Percentiles rank a stretch among this genome's conserved stretches.
Conservation (phyloP, 2,888 invertebrate genomes). For the Thyatira batis region DNA sequence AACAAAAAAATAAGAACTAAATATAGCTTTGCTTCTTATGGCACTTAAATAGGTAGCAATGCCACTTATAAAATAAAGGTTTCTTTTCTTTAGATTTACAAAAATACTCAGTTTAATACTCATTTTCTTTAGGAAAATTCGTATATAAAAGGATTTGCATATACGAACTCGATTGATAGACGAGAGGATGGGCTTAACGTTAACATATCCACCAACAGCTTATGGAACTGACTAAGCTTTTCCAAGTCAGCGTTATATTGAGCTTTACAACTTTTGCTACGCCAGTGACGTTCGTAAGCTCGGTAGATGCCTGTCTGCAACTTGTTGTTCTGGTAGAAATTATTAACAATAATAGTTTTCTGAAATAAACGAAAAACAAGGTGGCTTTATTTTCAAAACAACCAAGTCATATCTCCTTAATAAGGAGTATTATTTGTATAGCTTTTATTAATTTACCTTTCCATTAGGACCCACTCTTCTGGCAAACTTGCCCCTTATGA, state of each 20-base stretch:
- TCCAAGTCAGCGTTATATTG: conserved; percentile 18
- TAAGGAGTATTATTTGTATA: no score
- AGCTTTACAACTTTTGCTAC: background rate
- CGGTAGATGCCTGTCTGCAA: conserved; percentile 20
- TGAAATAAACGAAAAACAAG: no score
- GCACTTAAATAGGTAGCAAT: background rate
- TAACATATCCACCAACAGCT: conserved; percentile 52
- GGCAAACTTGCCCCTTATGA: conserved; percentile 33
- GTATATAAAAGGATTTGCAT: conserved; percentile 43
- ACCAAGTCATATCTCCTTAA: no score
- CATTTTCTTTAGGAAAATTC: no score
- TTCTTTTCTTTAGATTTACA: background rate
- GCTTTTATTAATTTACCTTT: conserved; percentile 30
- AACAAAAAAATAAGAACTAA: background rate
- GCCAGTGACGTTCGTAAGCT: conserved; percentile 30
- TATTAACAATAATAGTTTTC: conserved; percentile 14
- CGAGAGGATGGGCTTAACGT: conserved; percentile 43
- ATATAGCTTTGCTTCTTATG: background rate
- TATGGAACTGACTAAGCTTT: conserved; percentile 30
- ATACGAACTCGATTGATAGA: conserved; percentile 48
- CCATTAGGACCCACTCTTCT: conserved; percentile 15
- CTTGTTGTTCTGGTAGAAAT: conserved; percentile 21
- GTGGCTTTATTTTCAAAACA: no score
- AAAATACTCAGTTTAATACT: conserved; percentile 3
- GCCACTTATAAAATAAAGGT: background rate